These are phyloP conservation scores for Perizoma affinitatum DNA, from an alignment of 2,888 invertebrate species.

Conservation along the genomic window DNA sequence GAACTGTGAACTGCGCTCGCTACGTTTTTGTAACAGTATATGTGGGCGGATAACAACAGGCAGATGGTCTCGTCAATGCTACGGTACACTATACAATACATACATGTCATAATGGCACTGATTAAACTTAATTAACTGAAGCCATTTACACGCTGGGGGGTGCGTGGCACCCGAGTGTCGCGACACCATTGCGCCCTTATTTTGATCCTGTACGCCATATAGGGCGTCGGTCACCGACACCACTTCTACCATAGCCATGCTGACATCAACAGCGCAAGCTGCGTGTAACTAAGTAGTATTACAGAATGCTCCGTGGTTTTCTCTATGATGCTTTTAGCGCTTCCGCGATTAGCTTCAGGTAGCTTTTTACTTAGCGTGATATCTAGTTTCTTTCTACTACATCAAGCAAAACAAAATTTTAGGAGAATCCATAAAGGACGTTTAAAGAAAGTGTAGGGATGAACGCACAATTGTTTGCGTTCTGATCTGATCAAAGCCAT, in stretches of 20 bases:
- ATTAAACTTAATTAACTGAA: slow-evolving; percentile 84
- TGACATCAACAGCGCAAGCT: slow-evolving; percentile 17
- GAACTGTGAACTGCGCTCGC: slow-evolving; percentile 28
- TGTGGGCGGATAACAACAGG: slow-evolving; percentile 73
- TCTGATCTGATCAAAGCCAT: too few species aligned
- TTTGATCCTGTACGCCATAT: slow-evolving; percentile 35
- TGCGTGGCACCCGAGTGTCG: slow-evolving; percentile 47
- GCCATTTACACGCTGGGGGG: slow-evolving; percentile 73
- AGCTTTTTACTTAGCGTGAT: neutral
- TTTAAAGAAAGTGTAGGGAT: too few species aligned
- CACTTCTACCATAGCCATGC: slow-evolving; percentile 15
- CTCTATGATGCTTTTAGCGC: slow-evolving; percentile 9
- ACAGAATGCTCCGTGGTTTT: slow-evolving; percentile 2
- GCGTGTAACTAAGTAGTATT: neutral
- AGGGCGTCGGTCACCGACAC: slow-evolving; percentile 64
- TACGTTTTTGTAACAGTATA: slow-evolving; percentile 68
- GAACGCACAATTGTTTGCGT: too few species aligned
- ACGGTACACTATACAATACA: slow-evolving; percentile 43
- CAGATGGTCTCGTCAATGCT: slow-evolving; percentile 67
- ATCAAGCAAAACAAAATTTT: too few species aligned
- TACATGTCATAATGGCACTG: slow-evolving; percentile 64
- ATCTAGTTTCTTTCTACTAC: too few species aligned
- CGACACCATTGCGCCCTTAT: slow-evolving; percentile 39
- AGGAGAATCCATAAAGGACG: too few species aligned
- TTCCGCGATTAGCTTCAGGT: neutral